These are phyloP conservation scores for Synanthedon tipuliformis DNA, from an alignment of 2,888 invertebrate species.

Conservation along the genomic window DNA sequence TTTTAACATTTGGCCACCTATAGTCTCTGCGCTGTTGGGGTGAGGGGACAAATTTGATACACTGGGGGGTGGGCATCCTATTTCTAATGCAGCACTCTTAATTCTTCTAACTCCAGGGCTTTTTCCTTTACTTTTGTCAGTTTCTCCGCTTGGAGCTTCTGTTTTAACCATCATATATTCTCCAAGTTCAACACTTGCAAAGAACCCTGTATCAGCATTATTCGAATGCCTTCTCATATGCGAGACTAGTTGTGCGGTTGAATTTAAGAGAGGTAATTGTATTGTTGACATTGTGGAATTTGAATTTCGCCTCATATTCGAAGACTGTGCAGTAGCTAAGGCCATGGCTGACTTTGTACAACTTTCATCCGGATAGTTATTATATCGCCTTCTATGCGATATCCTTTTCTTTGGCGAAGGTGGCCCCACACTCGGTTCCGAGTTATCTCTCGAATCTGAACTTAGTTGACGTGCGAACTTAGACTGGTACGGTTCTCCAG, in stretches of 20 bases:
- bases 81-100: slow-evolving; percentile 78
- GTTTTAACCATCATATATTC: slow-evolving; percentile 66
- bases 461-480: slow-evolving; percentile 67
- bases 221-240: slow-evolving; percentile 72
- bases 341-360: slow-evolving; percentile 64
- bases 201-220: slow-evolving; percentile 72
- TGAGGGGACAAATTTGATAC: slow-evolving; percentile 81
- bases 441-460: slow-evolving; percentile 66
- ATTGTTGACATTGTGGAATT: slow-evolving; percentile 74
- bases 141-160: slow-evolving; percentile 57
- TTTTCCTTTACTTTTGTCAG: slow-evolving; percentile 64
- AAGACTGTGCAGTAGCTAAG: slow-evolving; percentile 51
- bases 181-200: slow-evolving; percentile 63
- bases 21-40: slow-evolving; percentile 84
- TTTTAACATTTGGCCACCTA: slow-evolving; percentile 75
- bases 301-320: slow-evolving; percentile 70
- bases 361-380: slow-evolving; percentile 57
- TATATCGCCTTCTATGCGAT: slow-evolving; percentile 50
- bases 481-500: slow-evolving; percentile 59
- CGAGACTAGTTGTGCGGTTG: slow-evolving; percentile 60
- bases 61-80: slow-evolving; percentile 76
- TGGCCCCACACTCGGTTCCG: slow-evolving; percentile 57
- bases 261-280: slow-evolving; percentile 65
- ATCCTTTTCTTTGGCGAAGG: slow-evolving; percentile 55
- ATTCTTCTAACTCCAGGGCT: slow-evolving; percentile 75